Percentiles rank a stretch among this genome's conserved stretches.
phyloP scores from a whole-genome alignment of 1,140 invertebrate genomes.

The Apis florea region DNA sequence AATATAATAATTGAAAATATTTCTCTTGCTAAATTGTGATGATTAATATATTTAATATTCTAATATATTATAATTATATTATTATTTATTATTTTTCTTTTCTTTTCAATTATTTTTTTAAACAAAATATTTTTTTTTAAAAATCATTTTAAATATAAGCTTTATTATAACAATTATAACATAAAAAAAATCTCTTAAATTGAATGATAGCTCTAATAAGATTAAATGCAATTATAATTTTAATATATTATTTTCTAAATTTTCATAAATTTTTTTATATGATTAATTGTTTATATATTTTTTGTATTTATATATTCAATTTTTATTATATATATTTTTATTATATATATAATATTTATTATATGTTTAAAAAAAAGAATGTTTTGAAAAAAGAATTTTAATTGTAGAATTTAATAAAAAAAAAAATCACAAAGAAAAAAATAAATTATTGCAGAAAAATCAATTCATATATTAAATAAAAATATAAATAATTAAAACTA shows the following conservation, averaged over 20 bases:
- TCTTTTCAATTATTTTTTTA: not conserved
- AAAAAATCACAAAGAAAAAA: not conserved
- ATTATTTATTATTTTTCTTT: not conserved
- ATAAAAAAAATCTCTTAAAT: not conserved
- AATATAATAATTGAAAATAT: slow-evolving; percentile 47
- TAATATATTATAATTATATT: not conserved
- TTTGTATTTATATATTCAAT: too few relatives aligned
- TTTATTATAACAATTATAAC: not conserved
- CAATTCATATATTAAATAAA: too few relatives aligned
- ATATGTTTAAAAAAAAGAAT: not conserved
- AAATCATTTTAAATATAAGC: not conserved
- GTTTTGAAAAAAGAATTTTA: not conserved
- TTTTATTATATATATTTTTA: too few relatives aligned
- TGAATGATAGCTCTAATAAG: not conserved
- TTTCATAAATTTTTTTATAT: not conserved
- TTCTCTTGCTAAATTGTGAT: slow-evolving; percentile 19
- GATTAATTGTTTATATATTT: not conserved
- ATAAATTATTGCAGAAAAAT: not conserved
- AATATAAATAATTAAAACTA: not conserved
- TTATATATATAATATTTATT: too few relatives aligned
- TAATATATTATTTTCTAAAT: not conserved
- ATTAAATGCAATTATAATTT: not conserved
- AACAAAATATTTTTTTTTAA: not conserved
- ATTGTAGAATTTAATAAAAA: not conserved
- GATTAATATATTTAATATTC: slow-evolving; percentile 21